Base-by-base conservation (phyloP, 2,797 vertebrate species). In the Vespertilio murinus region DNA sequence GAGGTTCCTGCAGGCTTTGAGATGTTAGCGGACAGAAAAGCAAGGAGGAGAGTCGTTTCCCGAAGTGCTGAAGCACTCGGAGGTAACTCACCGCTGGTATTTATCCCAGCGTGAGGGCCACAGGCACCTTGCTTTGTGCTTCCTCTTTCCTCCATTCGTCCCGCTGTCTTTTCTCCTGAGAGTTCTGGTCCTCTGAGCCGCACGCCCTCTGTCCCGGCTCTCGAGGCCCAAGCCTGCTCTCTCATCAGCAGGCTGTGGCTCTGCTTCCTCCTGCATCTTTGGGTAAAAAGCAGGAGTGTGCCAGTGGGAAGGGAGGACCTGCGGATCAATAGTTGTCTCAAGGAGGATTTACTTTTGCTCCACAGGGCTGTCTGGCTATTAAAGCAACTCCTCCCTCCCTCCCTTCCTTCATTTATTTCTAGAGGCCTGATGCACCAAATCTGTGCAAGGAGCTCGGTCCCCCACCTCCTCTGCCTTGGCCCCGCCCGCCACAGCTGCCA, bases 261-360 rank as follows among this genome's bases (percentile, higher is more conserved):
- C 7, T 49, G 10, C 12, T 65, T 17, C 18, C 61, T 75, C 20
- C 25, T 40, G 1, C 0, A 1, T 30, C 78, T 8, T 59, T 61
- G 30, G 9, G 28, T 52, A 20, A 42, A 49, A 49, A 81, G 22
- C 18, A 52, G 30, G 80, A 18, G 45, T 45, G n/a, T 17, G 8
- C 23, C n/a, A 0, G 8, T 22, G 71, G 65, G 5, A 38, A 59
- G 52, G n/a, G 0, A 4, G 47, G 47, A 14, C 42, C 22, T n/a
- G 18, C 1, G 2, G 38, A 12, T 47, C 25, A 0, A 0, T 28
- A 35, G 2, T 16, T 23, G 0, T 20, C 30, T 40, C 28, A 23
- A 56, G 54, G 75, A 28, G 56, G 23, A 20, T 33, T 70, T 23
- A 1, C 67, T 70, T n/a, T 22, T 11, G 8, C 40, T 30, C 33